Conservation (phyloP, 2,888 invertebrate genomes). For the Eupeodes latifasciatus region DNA sequence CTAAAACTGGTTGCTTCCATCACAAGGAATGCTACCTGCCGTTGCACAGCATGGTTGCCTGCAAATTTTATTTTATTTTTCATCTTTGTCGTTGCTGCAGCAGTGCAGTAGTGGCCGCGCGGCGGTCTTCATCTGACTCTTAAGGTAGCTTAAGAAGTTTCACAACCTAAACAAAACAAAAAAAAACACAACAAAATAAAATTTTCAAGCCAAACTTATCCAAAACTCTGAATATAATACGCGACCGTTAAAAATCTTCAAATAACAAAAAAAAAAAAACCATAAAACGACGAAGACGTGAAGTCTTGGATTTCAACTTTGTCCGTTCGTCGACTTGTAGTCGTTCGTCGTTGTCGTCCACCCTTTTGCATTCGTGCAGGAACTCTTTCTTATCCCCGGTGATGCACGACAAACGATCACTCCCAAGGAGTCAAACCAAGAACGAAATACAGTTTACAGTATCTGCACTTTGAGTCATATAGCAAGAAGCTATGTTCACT, state of each 20-base stretch:
- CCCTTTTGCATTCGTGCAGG: slow-evolving; percentile 67
- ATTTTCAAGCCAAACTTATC: slow-evolving; percentile 43
- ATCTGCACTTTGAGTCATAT: slow-evolving; percentile 51
- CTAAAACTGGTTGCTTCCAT: slow-evolving; percentile 74
- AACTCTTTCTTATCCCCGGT: slow-evolving; percentile 72
- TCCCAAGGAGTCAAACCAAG: slow-evolving; percentile 70
- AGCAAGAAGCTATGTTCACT: neutral
- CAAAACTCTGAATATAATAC: slow-evolving; percentile 66
- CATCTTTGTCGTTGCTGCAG: neutral
- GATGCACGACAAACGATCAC: slow-evolving; percentile 76
- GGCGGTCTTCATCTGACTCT: slow-evolving; percentile 26
- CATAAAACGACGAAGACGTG: slow-evolving; percentile 50
- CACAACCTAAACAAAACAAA: slow-evolving; percentile 10
- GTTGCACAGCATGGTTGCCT: slow-evolving; percentile 62
- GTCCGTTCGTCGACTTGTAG: slow-evolving; percentile 38
- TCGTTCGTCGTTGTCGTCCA: slow-evolving; percentile 38
- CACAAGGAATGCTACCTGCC: slow-evolving; percentile 73
- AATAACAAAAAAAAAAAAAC: slow-evolving; percentile 14
- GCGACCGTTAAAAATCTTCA: slow-evolving; percentile 68
- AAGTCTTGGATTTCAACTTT: slow-evolving; percentile 71
- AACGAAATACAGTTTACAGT: slow-evolving; percentile 63
- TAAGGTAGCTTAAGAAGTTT: slow-evolving; percentile 25
- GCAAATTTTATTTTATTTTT: slow-evolving; percentile 46
- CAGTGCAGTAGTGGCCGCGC: neutral
- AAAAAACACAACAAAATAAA: slow-evolving; percentile 14